phyloP scores from a whole-genome alignment of 2,113 vertebrate species.

The Cyprinodon variegatus region DNA sequence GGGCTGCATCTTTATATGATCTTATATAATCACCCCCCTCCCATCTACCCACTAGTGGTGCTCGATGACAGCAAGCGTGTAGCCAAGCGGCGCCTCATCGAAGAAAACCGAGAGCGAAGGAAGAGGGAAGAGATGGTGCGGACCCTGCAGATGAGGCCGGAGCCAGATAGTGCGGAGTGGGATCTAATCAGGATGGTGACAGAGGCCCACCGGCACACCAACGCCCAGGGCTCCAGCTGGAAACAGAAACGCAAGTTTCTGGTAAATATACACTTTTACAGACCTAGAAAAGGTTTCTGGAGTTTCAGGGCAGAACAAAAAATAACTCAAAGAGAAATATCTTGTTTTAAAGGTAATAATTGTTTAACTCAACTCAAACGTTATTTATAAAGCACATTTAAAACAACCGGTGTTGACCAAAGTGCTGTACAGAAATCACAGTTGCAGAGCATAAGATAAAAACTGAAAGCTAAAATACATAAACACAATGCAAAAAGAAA shows the following conservation, averaged over 20 bases:
- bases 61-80: slow-evolving; percentile 94
- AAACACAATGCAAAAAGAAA: no score
- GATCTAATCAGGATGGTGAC: slow-evolving; percentile 93
- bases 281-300: neutral
- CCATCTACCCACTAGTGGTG: slow-evolving; percentile 84
- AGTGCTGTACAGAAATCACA: no score
- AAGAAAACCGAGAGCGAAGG: slow-evolving; percentile 93
- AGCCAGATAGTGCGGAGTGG: slow-evolving; percentile 91
- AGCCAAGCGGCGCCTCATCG: slow-evolving; percentile 96
- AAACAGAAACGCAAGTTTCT: slow-evolving; percentile 98
- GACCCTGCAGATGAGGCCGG: slow-evolving; percentile 89
- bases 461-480: no score
- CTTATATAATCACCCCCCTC: neutral
- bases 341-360: no score
- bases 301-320: neutral
- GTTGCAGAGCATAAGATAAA: no score
- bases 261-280: slow-evolving; percentile 70
- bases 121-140: slow-evolving; percentile 94
- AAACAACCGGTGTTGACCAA: no score
- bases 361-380: no score
- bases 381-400: no score
- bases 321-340: neutral
- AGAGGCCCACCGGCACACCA: slow-evolving; percentile 94
- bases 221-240: slow-evolving; percentile 96
- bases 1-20: neutral